A percentile compares a stretch with the other conserved stretches of the same genome.
Conservation (phyloP, 2,797 vertebrate species). For the Balearica regulorum region DNA sequence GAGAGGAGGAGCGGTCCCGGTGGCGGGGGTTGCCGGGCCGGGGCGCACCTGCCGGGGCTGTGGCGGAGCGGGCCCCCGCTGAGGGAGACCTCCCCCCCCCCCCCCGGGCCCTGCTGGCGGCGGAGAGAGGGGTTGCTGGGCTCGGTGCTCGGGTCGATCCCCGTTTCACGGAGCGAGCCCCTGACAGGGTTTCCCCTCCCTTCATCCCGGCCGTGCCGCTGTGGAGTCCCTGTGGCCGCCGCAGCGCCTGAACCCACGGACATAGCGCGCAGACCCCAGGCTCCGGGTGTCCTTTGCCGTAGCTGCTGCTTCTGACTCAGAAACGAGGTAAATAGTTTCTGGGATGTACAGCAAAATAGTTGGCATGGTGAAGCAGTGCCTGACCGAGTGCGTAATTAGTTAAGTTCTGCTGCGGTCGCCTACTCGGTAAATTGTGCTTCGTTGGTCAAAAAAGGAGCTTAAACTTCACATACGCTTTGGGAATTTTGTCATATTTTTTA, state of each 20-base stretch:
- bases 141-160: background rate
- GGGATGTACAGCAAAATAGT: background rate
- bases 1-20: background rate
- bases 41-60: background rate
- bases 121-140: too few relatives aligned
- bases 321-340: background rate
- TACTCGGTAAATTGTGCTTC: background rate
- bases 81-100: too few relatives aligned
- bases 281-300: background rate
- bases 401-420: background rate
- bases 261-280: background rate
- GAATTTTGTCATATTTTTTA: background rate
- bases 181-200: background rate
- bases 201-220: background rate
- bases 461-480: background rate
- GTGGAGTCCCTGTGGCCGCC: background rate
- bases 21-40: conserved; percentile 8
- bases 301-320: background rate
- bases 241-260: background rate
- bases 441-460: background rate
- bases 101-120: background rate
- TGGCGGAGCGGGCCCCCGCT: background rate
- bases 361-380: background rate
- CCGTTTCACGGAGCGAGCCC: background rate
- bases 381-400: background rate